Conservation (phyloP, 2,797 vertebrate genomes). For the Anomalospiza imberbis region DNA sequence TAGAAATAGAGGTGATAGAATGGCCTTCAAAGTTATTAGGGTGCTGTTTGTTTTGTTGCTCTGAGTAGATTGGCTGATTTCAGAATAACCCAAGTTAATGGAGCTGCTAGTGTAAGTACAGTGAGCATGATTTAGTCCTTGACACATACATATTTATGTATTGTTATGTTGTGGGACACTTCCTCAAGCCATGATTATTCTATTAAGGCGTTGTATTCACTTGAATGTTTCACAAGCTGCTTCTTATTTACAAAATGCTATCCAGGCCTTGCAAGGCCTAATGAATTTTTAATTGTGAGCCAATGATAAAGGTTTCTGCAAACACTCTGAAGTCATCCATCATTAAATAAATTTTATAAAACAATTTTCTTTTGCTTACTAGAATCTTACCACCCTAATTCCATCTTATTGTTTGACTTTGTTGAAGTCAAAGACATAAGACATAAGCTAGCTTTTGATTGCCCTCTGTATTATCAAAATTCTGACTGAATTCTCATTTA, state of each 20-base stretch:
- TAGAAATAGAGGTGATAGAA: neutral
- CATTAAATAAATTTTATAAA: conserved; percentile 51
- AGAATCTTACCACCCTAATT: neutral
- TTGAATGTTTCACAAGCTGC: conserved; percentile 61
- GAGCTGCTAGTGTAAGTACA: conserved; percentile 4
- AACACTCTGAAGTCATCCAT: conserved; percentile 31
- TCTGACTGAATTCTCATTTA: conserved; percentile 21
- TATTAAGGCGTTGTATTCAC: conserved; percentile 52
- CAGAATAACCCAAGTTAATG: conserved; percentile 30
- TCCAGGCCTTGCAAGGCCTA: conserved; percentile 50
- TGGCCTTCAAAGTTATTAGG: neutral
- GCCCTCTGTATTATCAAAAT: neutral
- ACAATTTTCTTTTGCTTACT: conserved; percentile 15
- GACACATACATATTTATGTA: conserved; percentile 48
- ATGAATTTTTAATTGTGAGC: conserved; percentile 70
- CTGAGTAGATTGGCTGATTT: neutral
- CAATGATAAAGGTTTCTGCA: conserved; percentile 4
- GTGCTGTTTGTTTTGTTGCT: conserved; percentile 5
- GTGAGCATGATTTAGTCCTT: conserved; percentile 3
- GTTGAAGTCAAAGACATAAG: conserved; percentile 40
- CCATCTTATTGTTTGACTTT: conserved; percentile 12
- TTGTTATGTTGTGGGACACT: conserved; percentile 43
- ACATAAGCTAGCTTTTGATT: neutral
- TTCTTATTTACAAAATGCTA: conserved; percentile 68
- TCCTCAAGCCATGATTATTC: conserved; percentile 59